Evolutionary conservation across 1,140 invertebrate species (phyloP).

Genomic region (Patella vulgata): DNA sequence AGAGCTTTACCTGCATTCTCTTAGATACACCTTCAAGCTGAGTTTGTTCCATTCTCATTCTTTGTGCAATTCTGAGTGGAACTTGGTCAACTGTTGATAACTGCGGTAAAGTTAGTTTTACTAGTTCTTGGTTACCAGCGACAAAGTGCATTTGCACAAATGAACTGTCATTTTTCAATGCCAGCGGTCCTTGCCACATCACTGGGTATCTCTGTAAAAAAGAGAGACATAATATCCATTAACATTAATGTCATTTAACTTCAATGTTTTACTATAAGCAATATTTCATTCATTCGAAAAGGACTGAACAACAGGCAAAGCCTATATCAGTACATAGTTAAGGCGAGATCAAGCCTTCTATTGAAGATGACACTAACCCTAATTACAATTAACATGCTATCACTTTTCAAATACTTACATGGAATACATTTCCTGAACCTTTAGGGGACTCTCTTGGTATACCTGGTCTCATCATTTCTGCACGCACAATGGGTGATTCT

Average conservation of each 20-base stretch:
- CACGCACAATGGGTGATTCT: no score
- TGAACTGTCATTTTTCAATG: slow-evolving; percentile 94
- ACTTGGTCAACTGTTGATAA: slow-evolving; percentile 43
- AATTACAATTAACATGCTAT: no score
- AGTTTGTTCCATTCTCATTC: slow-evolving; percentile 93
- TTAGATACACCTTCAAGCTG: slow-evolving; percentile 94
- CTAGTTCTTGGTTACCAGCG: slow-evolving; percentile 78
- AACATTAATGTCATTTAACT: no score
- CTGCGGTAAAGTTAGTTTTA: slow-evolving; percentile 59
- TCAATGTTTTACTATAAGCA: no score
- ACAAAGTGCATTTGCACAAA: slow-evolving; percentile 99
- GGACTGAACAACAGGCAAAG: no score
- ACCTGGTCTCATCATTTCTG: slow-evolving; percentile 12
- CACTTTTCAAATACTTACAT: no score
- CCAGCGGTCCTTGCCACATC: slow-evolving; percentile 95
- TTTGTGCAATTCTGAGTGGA: slow-evolving; percentile 86
- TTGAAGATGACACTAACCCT: no score
- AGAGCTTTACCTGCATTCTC: slow-evolving; percentile 96
- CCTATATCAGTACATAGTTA: no score
- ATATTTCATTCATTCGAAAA: no score
- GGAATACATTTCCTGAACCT: slow-evolving; percentile 65
- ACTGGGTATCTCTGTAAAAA: slow-evolving; percentile 70
- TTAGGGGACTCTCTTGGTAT: slow-evolving; percentile 66
- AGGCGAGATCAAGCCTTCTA: no score
- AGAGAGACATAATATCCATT: neutral